Base-by-base conservation (phyloP, 2,797 vertebrate genomes). In the Leontocebus nigricollis region DNA sequence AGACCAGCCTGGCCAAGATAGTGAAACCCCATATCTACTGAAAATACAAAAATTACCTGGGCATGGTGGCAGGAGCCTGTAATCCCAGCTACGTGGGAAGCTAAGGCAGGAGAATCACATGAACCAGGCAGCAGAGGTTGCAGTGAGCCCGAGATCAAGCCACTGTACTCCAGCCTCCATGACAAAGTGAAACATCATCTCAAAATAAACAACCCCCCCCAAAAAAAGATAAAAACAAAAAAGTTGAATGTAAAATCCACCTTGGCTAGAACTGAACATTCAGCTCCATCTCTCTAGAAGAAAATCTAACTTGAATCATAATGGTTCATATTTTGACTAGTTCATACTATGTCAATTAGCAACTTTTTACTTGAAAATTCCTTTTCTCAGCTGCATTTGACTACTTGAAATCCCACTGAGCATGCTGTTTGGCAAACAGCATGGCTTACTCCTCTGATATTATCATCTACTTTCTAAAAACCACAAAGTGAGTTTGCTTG, bases 391-490 rank as follows among this genome's bases (percentile, higher is more conserved):
- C 72, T 67, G 82, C 5, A 93, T 61, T 4, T 11, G 15, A 95
- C 48, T n/a, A 92, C 26, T 44, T 95, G 83, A 93, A 97, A 83
- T 75, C 44, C 48, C 82, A 88, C 4, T 14, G 33, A 27, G 19
- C 52, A 86, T 80, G 72, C 46, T 79, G 90, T 48, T 57, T 86
- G 61, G 22, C 52, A 52, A 20, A 52, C 7, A 2, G 52, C 75
- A 75, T 59, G 19, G 55, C 70, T 93, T 91, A 94, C 11, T 94
- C 41, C 59, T 92, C 61, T 55, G 70, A 96, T 24, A 59, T 79
- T 93, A 96, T 26, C 41, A 73, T 2, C n/a, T 84, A 89, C 41
- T 92, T 88, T 89, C 79, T 70, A 48, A 95, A 64, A 97, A 90
- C 5, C 13, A 96, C 83, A 95, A 95, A 94, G 79, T 64, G 9